phyloP scores from a whole-genome alignment of 2,113 vertebrate species.

The Otus sunia region DNA sequence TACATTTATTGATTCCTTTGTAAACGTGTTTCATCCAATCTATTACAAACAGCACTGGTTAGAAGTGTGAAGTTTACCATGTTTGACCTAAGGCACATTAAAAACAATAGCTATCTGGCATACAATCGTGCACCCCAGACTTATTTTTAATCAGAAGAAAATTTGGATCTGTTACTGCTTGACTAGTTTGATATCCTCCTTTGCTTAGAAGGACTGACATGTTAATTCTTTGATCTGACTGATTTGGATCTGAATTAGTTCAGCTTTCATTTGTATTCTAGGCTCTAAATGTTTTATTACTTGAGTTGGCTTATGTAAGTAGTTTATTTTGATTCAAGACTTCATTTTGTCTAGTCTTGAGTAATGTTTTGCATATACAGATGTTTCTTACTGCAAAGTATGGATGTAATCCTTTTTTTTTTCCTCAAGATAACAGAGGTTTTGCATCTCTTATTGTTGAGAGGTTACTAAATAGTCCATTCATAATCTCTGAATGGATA shows the following conservation, averaged over 20 bases:
- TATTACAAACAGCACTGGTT: conserved; percentile 73
- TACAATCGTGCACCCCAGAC: background rate
- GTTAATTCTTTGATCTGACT: conserved; percentile 65
- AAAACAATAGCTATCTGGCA: conserved; percentile 41
- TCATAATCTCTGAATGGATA: background rate
- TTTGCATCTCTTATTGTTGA: background rate
- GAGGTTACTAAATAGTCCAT: conserved; percentile 29
- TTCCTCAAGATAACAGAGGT: background rate
- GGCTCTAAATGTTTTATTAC: conserved; percentile 39
- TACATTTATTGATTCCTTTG: conserved; percentile 84
- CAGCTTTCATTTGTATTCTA: conserved; percentile 19
- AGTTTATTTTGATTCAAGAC: conserved; percentile 43
- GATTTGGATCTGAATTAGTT: conserved; percentile 27
- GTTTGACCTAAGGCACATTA: conserved; percentile 71
- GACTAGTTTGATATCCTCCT: conserved; percentile 37
- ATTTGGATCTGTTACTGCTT: conserved; percentile 8
- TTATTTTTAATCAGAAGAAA: conserved; percentile 45
- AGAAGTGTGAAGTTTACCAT: conserved; percentile 75
- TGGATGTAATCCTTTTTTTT: background rate
- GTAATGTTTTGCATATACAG: conserved; percentile 18
- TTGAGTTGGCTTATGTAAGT: background rate
- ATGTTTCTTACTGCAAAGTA: background rate
- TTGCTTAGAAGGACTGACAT: conserved; percentile 56
- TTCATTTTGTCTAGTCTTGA: conserved; percentile 16
- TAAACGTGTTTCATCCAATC: conserved; percentile 77